Conservation (phyloP, 1,140 invertebrate genomes). For the Pseudomyrmex concolor region DNA sequence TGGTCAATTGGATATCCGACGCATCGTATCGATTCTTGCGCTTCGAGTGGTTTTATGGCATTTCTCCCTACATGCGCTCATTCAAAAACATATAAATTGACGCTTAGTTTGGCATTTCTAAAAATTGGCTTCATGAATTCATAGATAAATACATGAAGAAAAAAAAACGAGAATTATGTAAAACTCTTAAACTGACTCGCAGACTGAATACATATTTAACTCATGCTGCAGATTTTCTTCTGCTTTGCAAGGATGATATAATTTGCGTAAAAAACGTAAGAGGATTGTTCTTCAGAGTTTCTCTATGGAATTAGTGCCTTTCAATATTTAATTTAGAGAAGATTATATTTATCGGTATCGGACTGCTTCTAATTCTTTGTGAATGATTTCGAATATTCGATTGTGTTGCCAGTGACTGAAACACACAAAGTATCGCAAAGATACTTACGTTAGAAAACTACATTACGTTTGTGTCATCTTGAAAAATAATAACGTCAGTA, state of each 20-base stretch:
- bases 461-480: neutral
- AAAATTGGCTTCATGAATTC: conserved; percentile 12
- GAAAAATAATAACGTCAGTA: neutral
- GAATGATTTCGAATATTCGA: no score
- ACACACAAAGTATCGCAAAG: no score
- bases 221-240: no score
- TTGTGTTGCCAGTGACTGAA: no score
- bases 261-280: conserved; percentile 1
- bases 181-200: neutral
- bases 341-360: no score
- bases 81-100: conserved; percentile 45
- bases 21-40: conserved; percentile 56
- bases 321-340: no score
- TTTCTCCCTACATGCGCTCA: conserved; percentile 16
- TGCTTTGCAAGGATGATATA: neutral
- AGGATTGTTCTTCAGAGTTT: no score
- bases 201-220: no score
- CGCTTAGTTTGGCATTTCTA: conserved; percentile 24
- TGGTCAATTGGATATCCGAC: conserved; percentile 65
- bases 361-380: no score
- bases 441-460: no score
- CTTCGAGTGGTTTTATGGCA: conserved; percentile 33
- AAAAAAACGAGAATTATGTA: conserved; percentile 1
- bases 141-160: no score
- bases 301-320: no score